Percentiles rank a stretch among this genome's conserved stretches.
phyloP scores from a whole-genome alignment of 2,888 invertebrate genomes.

The Epirrhoe alternata region DNA sequence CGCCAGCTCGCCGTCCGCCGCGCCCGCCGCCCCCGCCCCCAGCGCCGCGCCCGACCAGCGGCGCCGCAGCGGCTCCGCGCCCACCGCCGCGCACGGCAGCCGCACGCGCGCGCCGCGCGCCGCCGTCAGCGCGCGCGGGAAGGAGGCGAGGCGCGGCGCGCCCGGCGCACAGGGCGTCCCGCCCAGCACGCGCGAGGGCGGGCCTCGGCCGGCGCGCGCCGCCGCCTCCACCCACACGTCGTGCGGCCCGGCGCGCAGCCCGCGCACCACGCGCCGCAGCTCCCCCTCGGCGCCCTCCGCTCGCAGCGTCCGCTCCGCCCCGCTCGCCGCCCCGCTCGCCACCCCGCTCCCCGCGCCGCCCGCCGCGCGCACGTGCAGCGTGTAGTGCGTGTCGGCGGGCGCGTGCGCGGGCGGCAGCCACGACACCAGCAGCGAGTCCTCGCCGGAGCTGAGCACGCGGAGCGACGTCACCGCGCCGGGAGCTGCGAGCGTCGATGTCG shows the following conservation, averaged over 20 bases:
- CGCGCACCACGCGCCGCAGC: conserved; percentile 87
- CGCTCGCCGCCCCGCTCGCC: conserved; percentile 64
- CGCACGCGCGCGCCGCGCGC: conserved; percentile 86
- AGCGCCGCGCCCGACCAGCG: conserved; percentile 84
- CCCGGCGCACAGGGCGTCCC: conserved; percentile 81
- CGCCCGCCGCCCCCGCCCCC: conserved; percentile 80
- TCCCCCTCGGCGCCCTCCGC: conserved; percentile 61
- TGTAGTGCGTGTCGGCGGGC: conserved; percentile 91
- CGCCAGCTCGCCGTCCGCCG: conserved; percentile 82
- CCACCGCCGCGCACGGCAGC: conserved; percentile 88
- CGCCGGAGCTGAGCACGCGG: conserved; percentile 90
- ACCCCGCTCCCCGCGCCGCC: conserved; percentile 64
- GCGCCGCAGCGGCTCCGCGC: conserved; percentile 87
- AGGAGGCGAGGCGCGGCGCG: conserved; percentile 91
- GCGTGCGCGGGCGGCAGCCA: conserved; percentile 91
- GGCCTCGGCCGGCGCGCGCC: conserved; percentile 87
- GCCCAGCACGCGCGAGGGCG: conserved; percentile 84
- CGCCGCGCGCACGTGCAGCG: conserved; percentile 69
- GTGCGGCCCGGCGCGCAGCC: conserved; percentile 89
- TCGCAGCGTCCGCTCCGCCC: conserved; percentile 72
- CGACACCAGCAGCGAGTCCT: conserved; percentile 91
- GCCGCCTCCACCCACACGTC: conserved; percentile 92
- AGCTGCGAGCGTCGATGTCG: conserved; percentile 75
- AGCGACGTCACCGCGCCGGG: conserved; percentile 91
- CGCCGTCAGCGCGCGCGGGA: conserved; percentile 87